These are phyloP conservation scores for Ictalurus furcatus DNA, from an alignment of 2,113 vertebrate species.

Conservation along the genomic window DNA sequence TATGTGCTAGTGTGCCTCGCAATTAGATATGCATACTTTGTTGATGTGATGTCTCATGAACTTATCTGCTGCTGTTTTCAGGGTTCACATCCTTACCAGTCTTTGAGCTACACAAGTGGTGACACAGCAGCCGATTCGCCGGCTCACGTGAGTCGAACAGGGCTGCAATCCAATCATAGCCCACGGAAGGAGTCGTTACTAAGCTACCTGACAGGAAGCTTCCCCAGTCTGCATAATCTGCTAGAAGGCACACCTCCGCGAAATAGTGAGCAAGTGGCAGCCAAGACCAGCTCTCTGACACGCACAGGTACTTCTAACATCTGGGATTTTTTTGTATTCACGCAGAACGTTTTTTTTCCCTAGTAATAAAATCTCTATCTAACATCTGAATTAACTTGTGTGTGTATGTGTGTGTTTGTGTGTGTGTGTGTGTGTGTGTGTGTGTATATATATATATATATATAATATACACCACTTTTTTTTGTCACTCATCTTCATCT, in stretches of 20 bases:
- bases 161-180: constrained; percentile 84
- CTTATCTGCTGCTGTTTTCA: constrained; percentile 57
- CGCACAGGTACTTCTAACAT: constrained; percentile 79
- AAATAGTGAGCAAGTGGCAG: constrained; percentile 71
- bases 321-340: not conserved
- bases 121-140: constrained; percentile 97
- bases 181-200: constrained; percentile 94
- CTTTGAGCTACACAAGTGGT: constrained; percentile 94
- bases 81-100: constrained; percentile 97
- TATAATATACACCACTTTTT: too few relatives aligned
- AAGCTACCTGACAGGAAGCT: constrained; percentile 95
- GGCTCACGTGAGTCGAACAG: constrained; percentile 82
- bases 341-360: not conserved
- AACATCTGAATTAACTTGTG: not conserved
- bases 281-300: constrained; percentile 89
- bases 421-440: too few relatives aligned
- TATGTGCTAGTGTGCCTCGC: constrained; percentile 55
- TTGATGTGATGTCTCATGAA: not conserved
- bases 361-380: not conserved
- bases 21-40: not conserved
- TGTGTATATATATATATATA: too few relatives aligned
- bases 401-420: not conserved
- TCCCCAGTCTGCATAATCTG: constrained; percentile 94
- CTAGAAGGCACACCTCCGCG: constrained; percentile 92
- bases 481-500: too few relatives aligned